Percentiles rank a stretch among this genome's conserved stretches.
Conservation (phyloP, 1,140 invertebrate species). For the Agrypnia vestita region DNA sequence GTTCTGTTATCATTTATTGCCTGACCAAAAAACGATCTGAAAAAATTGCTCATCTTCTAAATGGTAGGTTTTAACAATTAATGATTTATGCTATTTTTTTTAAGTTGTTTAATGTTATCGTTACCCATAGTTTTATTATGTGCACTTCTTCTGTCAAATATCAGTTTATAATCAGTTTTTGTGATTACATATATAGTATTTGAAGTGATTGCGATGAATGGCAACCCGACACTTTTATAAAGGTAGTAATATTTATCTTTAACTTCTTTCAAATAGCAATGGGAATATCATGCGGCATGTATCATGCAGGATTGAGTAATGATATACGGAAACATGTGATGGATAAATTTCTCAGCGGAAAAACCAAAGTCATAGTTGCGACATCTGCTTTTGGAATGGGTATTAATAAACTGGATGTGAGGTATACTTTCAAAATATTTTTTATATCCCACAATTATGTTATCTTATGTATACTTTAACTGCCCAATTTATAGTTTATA, state of each 20-base stretch:
- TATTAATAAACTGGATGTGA: conserved; percentile 90
- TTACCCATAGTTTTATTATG: too few relatives aligned
- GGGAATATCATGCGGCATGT: conserved; percentile 64
- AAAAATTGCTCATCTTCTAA: conserved; percentile 73
- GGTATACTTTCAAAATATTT: conserved; percentile 63
- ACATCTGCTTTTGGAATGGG: conserved; percentile 95
- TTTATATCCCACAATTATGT: neutral
- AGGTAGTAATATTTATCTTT: too few relatives aligned
- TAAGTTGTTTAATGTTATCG: too few relatives aligned
- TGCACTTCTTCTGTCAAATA: too few relatives aligned
- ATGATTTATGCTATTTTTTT: too few relatives aligned
- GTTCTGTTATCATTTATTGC: conserved; percentile 84
- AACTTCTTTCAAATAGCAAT: conserved; percentile 43
- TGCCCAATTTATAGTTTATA: too few relatives aligned
- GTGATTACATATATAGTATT: too few relatives aligned
- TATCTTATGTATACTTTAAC: too few relatives aligned
- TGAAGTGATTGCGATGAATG: too few relatives aligned
- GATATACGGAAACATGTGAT: conserved; percentile 73
- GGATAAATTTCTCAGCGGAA: conserved; percentile 77
- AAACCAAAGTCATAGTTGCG: conserved; percentile 83
- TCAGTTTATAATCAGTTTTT: too few relatives aligned
- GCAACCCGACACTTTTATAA: too few relatives aligned
- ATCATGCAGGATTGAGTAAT: conserved; percentile 76
- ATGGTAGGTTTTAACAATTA: conserved; percentile 61
- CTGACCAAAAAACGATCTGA: conserved; percentile 81